Conservation (phyloP, 2,888 invertebrate genomes). For the Tetropium fuscum region DNA sequence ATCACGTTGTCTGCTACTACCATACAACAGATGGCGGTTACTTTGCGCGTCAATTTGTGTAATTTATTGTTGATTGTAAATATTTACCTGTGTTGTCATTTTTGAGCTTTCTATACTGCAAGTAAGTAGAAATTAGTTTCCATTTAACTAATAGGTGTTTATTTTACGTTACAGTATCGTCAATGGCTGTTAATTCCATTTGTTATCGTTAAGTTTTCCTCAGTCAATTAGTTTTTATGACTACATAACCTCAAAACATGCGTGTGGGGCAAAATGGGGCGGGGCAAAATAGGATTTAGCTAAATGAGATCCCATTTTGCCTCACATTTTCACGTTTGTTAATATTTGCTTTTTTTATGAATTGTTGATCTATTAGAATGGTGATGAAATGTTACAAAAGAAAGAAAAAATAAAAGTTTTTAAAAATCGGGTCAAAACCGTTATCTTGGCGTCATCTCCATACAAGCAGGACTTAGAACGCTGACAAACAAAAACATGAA, state of each 20-base stretch:
- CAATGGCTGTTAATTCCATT: not conserved
- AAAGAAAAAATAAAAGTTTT: not conserved
- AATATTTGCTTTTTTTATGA: not conserved
- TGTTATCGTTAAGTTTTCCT: not conserved
- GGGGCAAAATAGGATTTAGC: not conserved
- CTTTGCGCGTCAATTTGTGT: not conserved
- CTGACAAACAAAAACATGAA: not conserved
- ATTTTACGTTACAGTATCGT: not conserved
- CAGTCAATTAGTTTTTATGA: not conserved
- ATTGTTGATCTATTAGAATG: not conserved
- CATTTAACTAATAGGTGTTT: not conserved
- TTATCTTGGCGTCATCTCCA: constrained; percentile 1
- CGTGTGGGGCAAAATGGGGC: not conserved
- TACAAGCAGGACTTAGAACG: not conserved
- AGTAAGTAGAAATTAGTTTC: not conserved
- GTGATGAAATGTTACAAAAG: not conserved
- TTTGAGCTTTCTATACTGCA: not conserved
- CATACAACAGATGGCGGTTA: not conserved
- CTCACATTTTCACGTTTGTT: too few relatives aligned
- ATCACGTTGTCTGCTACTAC: not conserved
- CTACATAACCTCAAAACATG: not conserved
- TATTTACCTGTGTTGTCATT: not conserved
- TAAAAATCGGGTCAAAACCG: not conserved
- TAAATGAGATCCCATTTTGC: too few relatives aligned
- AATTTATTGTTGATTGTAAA: not conserved